Conservation (phyloP, 2,888 invertebrate species). For the Empis livida region DNA sequence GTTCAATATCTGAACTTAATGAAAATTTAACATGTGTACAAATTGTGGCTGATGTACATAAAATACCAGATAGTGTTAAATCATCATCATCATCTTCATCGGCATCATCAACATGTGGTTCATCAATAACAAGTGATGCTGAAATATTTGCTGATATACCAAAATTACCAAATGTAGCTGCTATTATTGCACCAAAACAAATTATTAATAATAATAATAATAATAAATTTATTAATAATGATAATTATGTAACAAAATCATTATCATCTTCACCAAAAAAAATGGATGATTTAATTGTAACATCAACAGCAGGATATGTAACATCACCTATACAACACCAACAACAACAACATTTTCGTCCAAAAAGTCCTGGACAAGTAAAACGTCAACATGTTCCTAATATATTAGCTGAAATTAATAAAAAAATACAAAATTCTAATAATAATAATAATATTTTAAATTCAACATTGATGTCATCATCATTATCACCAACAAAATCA, state of each 20-base stretch:
- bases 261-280: constrained; percentile 6
- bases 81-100: constrained; percentile 6
- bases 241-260: constrained; percentile 13
- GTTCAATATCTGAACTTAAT: constrained; percentile 58
- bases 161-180: constrained; percentile 60
- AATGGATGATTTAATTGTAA: constrained; percentile 1
- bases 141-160: constrained; percentile 47
- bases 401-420: constrained; percentile 31
- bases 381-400: constrained; percentile 31
- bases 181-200: constrained; percentile 53
- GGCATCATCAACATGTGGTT: constrained; percentile 11
- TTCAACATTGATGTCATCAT: not conserved
- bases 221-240: constrained; percentile 4
- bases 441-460: not conserved
- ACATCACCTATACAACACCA: constrained; percentile 10
- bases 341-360: not conserved
- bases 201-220: constrained; percentile 13
- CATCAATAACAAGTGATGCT: constrained; percentile 14
- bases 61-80: constrained; percentile 17
- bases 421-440: constrained; percentile 18
- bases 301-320: not conserved
- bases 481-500: not conserved
- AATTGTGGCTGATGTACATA: constrained; percentile 42
- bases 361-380: constrained; percentile 18
- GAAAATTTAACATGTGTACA: constrained; percentile 35